Evolutionary conservation across 2,113 vertebrate genomes (phyloP).

Genomic region (Serinus canaria): DNA sequence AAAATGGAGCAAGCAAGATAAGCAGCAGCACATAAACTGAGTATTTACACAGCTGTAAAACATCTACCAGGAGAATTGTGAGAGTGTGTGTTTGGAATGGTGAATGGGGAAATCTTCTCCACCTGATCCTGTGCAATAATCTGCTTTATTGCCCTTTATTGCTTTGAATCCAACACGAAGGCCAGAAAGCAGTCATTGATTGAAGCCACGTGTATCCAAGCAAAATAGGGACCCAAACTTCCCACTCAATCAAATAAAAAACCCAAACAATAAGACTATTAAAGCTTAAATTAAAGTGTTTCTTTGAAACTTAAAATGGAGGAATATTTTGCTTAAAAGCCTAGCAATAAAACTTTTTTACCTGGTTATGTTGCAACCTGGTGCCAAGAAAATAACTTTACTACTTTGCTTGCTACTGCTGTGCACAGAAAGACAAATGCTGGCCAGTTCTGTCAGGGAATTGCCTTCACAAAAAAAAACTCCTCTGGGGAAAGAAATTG

Average conservation of each 20-base stretch:
- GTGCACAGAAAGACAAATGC: not conserved
- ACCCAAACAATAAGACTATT: not conserved
- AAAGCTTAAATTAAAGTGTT: not conserved
- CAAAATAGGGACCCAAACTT: not conserved
- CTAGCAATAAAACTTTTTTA: not conserved
- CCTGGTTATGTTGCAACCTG: not conserved
- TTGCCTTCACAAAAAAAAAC: not conserved
- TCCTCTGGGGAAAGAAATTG: not conserved
- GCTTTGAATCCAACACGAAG: not conserved
- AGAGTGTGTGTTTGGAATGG: not conserved
- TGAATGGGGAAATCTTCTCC: not conserved
- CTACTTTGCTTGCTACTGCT: not conserved
- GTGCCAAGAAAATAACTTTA: not conserved
- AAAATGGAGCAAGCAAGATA: not conserved
- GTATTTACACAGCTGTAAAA: constrained; percentile 38
- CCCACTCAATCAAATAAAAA: not conserved
- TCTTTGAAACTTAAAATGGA: not conserved
- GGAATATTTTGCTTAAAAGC: not conserved
- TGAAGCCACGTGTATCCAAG: not conserved
- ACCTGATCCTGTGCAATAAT: not conserved
- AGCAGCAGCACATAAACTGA: not conserved
- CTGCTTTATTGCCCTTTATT: not conserved
- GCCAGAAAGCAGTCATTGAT: not conserved
- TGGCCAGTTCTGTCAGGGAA: not conserved
- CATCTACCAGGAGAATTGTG: not conserved